Evolutionary conservation across 2,113 vertebrate species (phyloP).

Genomic region (Dipodomys ordii): DNA sequence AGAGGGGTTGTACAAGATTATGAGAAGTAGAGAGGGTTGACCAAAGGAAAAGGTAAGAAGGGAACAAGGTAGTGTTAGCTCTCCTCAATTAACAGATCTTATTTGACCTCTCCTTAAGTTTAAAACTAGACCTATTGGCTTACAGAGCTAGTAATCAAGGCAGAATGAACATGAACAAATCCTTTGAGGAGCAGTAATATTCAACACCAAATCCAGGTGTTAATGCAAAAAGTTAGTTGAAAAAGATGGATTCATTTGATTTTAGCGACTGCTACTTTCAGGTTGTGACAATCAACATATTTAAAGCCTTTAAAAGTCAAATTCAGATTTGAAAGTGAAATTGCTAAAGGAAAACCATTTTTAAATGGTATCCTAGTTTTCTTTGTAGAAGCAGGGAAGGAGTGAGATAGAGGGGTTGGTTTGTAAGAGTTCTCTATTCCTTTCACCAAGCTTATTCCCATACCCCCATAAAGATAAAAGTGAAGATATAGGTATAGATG

Average conservation of each 20-base stretch:
- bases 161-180: too few species aligned
- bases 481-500: background rate
- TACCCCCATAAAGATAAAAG: background rate
- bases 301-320: conserved; percentile 23
- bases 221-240: background rate
- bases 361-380: conserved; percentile 6
- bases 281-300: background rate
- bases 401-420: too few species aligned
- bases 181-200: background rate
- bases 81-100: background rate
- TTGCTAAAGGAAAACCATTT: background rate
- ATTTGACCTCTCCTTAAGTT: too few species aligned
- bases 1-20: too few species aligned
- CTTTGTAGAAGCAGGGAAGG: background rate
- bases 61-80: background rate
- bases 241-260: background rate
- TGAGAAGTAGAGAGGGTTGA: background rate
- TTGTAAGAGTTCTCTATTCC: background rate
- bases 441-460: background rate
- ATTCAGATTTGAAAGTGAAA: background rate
- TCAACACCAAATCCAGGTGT: background rate
- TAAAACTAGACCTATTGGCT: too few species aligned
- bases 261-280: background rate
- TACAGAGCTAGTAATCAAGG: too few species aligned
- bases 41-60: background rate